Evolutionary conservation across 2,113 vertebrate genomes (phyloP).

Genomic region (Saimiri boliviensis): DNA sequence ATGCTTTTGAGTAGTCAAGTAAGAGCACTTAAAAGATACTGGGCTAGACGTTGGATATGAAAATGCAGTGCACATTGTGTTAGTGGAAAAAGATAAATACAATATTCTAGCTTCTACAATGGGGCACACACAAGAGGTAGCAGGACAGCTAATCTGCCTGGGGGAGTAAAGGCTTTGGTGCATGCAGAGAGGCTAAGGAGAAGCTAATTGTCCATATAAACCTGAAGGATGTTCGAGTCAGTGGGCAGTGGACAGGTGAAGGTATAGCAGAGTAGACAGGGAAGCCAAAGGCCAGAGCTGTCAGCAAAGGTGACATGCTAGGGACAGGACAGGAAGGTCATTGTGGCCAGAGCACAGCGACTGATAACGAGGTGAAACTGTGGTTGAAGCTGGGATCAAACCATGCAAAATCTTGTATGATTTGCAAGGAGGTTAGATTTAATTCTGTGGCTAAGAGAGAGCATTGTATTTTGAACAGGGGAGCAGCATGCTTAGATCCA

Average conservation of each 20-base stretch:
- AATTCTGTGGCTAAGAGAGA: neutral
- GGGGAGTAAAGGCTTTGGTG: neutral
- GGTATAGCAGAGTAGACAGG: neutral
- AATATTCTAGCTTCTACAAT: neutral
- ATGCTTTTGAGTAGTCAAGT: neutral
- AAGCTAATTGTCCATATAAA: neutral
- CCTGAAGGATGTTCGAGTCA: neutral
- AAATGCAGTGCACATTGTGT: neutral
- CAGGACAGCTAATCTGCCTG: neutral
- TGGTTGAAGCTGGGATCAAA: neutral
- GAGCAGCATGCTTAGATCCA: neutral
- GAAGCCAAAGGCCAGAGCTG: neutral
- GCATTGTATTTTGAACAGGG: neutral
- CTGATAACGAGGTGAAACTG: neutral
- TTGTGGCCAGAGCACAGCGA: neutral
- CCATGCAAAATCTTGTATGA: neutral
- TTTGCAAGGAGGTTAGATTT: neutral
- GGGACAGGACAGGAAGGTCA: neutral
- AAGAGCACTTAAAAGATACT: neutral
- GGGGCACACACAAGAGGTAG: neutral
- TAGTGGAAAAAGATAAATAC: neutral
- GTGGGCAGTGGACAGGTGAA: neutral
- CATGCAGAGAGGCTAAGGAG: neutral
- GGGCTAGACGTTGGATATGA: neutral
- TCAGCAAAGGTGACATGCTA: neutral